Conservation (phyloP, 2,113 vertebrate species). For the Mesoclemmys tuberculata region DNA sequence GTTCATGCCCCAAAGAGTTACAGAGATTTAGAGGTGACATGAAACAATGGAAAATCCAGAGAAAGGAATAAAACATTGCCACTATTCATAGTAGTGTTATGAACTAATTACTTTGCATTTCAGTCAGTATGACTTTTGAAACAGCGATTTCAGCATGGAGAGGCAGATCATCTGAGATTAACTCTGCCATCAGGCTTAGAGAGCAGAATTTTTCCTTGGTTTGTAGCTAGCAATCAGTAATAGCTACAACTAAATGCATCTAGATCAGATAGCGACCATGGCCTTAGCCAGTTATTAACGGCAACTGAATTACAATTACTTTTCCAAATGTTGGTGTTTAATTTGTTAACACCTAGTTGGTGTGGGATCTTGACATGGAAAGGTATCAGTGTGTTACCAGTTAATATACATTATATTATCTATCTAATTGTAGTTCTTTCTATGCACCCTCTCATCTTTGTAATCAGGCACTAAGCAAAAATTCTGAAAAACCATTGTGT, state of each 20-base stretch:
- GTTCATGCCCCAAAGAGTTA: background rate
- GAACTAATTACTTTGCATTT: conserved; percentile 25
- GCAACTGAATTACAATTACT: background rate
- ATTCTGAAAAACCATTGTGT: background rate
- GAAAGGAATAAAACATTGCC: conserved; percentile 9
- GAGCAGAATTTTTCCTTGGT: background rate
- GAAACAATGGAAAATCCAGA: conserved; percentile 15
- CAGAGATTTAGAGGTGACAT: conserved; percentile 7
- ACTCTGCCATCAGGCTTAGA: background rate
- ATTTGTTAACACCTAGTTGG: background rate
- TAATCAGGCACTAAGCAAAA: background rate
- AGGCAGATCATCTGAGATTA: background rate
- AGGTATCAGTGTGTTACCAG: background rate
- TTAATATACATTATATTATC: background rate
- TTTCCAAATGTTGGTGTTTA: background rate
- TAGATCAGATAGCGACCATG: background rate
- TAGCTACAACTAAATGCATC: background rate
- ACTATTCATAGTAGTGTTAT: conserved; percentile 2
- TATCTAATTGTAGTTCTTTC: background rate
- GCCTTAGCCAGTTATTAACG: background rate
- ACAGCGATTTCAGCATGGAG: background rate
- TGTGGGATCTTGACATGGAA: background rate
- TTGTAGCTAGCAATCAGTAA: background rate
- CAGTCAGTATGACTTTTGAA: background rate
- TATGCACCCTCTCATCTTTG: background rate